A percentile compares a stretch with the other conserved stretches of the same genome.
Conservation (phyloP, 92 coral and sea anemone species). For the Ricordea florida region DNA sequence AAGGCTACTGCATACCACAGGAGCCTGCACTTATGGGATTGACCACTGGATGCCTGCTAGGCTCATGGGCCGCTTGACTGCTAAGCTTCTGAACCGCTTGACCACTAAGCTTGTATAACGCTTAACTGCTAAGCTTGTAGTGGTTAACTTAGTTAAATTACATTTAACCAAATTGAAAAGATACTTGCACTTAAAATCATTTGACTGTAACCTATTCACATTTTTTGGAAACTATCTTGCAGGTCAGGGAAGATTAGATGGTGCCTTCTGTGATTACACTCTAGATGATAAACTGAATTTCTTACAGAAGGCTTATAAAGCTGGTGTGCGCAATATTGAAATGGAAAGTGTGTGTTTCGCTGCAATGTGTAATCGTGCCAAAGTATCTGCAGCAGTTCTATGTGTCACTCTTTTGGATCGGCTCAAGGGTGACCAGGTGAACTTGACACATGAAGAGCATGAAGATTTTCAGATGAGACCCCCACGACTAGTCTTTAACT, state of each 20-base stretch:
- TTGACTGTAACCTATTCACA: background rate
- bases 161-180: too few species aligned
- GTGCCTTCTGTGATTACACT: conserved; percentile 96
- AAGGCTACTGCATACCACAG: too few species aligned
- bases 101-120: too few species aligned
- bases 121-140: too few species aligned
- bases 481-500: conserved; percentile 74
- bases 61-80: too few species aligned
- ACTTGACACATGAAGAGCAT: conserved; percentile 57
- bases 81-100: too few species aligned
- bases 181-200: too few species aligned
- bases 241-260: conserved; percentile 97
- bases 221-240: background rate
- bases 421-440: conserved; percentile 81
- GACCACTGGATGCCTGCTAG: too few species aligned
- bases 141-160: too few species aligned
- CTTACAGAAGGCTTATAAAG: conserved; percentile 63
- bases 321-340: conserved; percentile 91
- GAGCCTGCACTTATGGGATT: too few species aligned
- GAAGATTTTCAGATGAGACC: conserved; percentile 90
- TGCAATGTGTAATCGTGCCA: conserved; percentile 95
- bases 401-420: conserved; percentile 93
- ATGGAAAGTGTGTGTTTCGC: conserved; percentile 98
- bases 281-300: conserved; percentile 79
- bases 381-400: conserved; percentile 82